A percentile compares a stretch with the other conserved stretches of the same genome.
phyloP scores from a whole-genome alignment of 1,140 invertebrate genomes.

The Pseudomyrmex cubaensis region DNA sequence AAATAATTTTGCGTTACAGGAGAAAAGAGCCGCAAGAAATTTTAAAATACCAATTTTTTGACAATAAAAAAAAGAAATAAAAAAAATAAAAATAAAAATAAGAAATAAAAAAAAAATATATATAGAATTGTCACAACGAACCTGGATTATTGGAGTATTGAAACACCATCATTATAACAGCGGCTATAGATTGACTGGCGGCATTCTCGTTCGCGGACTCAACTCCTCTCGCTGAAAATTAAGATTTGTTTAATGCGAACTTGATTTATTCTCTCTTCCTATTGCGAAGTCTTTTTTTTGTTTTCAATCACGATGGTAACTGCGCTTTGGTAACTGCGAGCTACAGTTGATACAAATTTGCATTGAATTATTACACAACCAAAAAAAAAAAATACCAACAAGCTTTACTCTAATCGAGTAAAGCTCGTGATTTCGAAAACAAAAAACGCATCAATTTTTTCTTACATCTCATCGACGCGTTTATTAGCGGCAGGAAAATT shows the following conservation, averaged over 20 bases:
- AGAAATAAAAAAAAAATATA: not conserved
- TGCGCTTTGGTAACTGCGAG: conserved; percentile 12
- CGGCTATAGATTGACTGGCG: conserved; percentile 95
- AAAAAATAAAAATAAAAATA: no score
- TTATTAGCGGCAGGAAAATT: conserved; percentile 5
- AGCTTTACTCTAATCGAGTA: not conserved
- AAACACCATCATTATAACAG: conserved; percentile 98
- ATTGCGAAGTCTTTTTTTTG: no score
- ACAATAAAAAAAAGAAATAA: no score
- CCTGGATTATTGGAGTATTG: conserved; percentile 97
- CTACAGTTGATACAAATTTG: not conserved
- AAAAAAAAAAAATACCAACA: conserved; percentile 3
- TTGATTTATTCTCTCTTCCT: not conserved
- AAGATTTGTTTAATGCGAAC: not conserved
- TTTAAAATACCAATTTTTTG: no score
- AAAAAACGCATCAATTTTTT: conserved; percentile 10
- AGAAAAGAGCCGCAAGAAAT: no score
- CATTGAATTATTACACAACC: not conserved
- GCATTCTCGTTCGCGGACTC: conserved; percentile 92
- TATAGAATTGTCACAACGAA: conserved; percentile 78
- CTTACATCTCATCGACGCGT: not conserved
- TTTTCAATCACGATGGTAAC: not conserved
- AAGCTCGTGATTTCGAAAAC: conserved; percentile 16
- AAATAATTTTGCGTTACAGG: not conserved
- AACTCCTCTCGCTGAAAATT: conserved; percentile 87